Base-by-base conservation (phyloP, 2,797 vertebrate species). In the Lepidocolaptes lacrymiger region DNA sequence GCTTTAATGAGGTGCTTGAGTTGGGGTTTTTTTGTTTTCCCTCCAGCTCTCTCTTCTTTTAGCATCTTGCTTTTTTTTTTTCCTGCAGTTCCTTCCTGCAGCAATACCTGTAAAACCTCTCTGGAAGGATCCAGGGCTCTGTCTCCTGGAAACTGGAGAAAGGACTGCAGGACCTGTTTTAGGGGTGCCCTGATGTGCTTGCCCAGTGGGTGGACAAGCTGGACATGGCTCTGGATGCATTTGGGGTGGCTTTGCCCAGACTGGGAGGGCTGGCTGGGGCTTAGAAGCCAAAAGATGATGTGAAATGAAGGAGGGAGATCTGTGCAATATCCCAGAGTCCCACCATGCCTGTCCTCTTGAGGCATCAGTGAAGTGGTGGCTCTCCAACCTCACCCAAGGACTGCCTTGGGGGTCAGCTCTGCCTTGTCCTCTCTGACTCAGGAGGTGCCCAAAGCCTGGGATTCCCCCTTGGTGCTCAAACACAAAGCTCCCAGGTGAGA, bases 1-100 rank as follows among this genome's bases (percentile, higher is more conserved):
- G 49, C 81, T 89, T 91, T 94, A 92, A 69, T 81, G 58, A 79
- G 59, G 34, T 61, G 14, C 32, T 87, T 85, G 54, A 12, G 27
- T 51, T 68, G 43, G 10, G 9, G 7, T 11, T 30, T 43, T 43
- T n/a, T 54, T 81, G 21, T 79, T 85, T 84, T 87, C 52, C 48
- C 8, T 82, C 55, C 58, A 91, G 48, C 26, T 67, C 20, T 83
- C 20, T 82, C 20, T 30, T 89, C 15, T 67, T 78, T 16, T 30
- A 61, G 79, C 26, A n/a, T 83, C 52, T 51, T 59, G 46, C 5
- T 14, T 30, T 27, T 58, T 41, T 30, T 8, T 34, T 54, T 71
- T 81, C 21, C 32, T 51, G 36, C 37, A 59, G 27, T 61, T 59
- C 9, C 0, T 30, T 16, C n/a, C 43, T 79, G 18, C 4, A 6